Evolutionary conservation across 2,797 vertebrate genomes (phyloP), one percentile per base, ranked within the genome.

Genomic region (Eulemur rubriventer): DNA sequence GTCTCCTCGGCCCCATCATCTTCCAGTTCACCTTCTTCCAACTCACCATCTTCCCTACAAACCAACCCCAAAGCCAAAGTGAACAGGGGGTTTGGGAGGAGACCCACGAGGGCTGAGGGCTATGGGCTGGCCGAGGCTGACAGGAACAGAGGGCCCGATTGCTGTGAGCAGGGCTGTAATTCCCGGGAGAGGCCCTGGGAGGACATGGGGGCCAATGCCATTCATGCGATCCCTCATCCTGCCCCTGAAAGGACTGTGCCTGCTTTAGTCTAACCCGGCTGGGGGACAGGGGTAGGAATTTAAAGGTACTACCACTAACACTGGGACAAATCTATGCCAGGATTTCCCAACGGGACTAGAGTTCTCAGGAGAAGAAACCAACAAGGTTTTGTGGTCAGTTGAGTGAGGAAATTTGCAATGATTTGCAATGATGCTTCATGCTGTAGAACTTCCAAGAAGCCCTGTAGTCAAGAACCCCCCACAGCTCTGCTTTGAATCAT

Each of bases 11-110:
- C 99, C 18, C 99, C 99, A 0, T 99, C 99, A 1, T 99, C 99
- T 95, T 99, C 99, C 98, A 99, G 98, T 97, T 99, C 99, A 0
- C 99, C 99, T 97, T 99, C 99, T 89, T 99, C 99, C 99, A 99
- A 98, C 94, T 99, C 99, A 6, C 99, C 99, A 98, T 99, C 99
- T 98, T 99, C 99, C 97, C 98, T 99, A 92, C 0, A 86, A 96
- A 97, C 80, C 86, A 76, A 89, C 46, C 38, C 80, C 69, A 76
- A 52, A 95, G 41, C 33, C 75, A 72, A 30, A 0, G 18, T 97
- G 85, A 97, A 79, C 17, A 14, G 0, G 0, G 63, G 73, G 24
- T 0, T 50, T 50, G 13, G 57, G 18, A 30, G 67, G 30, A 65
- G 2, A 48, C 11, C 2, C 2, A 28, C 0, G 0, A 35, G 26